Conservation (phyloP, 2,797 vertebrate species). For the Hydrocynus forskahlii region DNA sequence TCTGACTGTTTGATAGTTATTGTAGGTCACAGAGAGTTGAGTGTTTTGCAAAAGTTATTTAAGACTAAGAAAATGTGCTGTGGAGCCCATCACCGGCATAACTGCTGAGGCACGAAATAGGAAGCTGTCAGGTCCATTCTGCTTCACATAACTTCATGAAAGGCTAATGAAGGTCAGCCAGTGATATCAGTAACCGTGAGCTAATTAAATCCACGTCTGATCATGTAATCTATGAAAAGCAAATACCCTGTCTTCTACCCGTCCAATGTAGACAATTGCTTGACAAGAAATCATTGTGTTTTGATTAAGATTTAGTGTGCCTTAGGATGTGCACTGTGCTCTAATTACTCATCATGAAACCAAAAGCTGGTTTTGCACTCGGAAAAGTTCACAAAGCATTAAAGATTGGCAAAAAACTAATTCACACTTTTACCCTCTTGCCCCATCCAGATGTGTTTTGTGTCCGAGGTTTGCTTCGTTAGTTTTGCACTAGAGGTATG, state of each 20-base stretch:
- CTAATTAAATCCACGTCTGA: neutral
- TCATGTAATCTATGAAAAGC: conserved; percentile 25
- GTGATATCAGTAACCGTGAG: conserved; percentile 4
- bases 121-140: conserved; percentile 7
- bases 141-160: neutral
- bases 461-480: neutral
- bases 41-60: neutral
- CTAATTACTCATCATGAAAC: conserved; percentile 14
- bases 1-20: conserved; percentile 12
- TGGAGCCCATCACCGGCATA: neutral
- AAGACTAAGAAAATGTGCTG: neutral
- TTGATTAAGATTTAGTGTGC: conserved; percentile 45
- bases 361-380: neutral
- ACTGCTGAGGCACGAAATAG: neutral
- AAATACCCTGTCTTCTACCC: neutral
- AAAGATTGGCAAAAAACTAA: neutral
- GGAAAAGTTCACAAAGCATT: neutral
- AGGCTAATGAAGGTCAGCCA: neutral
- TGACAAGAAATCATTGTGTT: conserved; percentile 16
- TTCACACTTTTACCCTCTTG: neutral
- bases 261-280: conserved; percentile 41
- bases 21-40: conserved; percentile 27
- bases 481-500: neutral
- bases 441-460: neutral
- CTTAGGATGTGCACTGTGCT: conserved; percentile 20